These are phyloP conservation scores for Callosobruchus maculatus DNA, from an alignment of 2,888 invertebrate genomes.

Conservation along the genomic window DNA sequence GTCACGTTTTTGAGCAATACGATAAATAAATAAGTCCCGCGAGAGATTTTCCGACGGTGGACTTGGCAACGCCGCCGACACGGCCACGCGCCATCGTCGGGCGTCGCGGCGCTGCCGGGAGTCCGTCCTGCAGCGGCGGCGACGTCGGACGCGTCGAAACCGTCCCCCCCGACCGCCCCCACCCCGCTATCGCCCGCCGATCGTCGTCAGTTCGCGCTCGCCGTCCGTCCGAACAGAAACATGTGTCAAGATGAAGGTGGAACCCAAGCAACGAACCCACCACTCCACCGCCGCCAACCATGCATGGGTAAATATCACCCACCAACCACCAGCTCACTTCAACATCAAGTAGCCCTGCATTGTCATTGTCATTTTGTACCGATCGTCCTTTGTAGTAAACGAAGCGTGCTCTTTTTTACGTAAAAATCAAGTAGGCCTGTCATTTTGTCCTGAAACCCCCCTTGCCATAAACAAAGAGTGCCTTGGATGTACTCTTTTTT, in stretches of 20 bases:
- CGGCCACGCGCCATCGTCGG: background rate
- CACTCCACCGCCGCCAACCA: slow-evolving; percentile 20
- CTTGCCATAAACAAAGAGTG: no score
- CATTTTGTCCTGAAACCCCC: no score
- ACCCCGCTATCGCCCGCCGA: no score
- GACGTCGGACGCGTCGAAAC: background rate
- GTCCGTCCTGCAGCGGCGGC: background rate
- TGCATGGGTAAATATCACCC: slow-evolving; percentile 30
- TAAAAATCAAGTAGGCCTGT: no score
- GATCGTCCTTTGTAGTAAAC: background rate
- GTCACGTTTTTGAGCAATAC: no score
- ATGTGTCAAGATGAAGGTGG: slow-evolving; percentile 35
- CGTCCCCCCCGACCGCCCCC: background rate
- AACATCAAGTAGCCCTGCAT: background rate
- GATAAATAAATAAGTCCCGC: no score
- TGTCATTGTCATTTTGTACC: background rate
- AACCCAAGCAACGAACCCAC: slow-evolving; percentile 23
- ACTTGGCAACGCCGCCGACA: background rate
- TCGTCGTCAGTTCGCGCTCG: background rate
- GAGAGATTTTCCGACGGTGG: no score
- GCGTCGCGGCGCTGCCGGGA: background rate
- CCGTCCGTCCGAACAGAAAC: slow-evolving; percentile 11
- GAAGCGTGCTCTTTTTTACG: no score
- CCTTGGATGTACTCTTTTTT: no score
- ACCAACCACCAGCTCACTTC: no score